Percentiles rank a stretch among this genome's conserved stretches.
Evolutionary conservation across 2,888 invertebrate species (phyloP).

Genomic region (Boloria selene): DNA sequence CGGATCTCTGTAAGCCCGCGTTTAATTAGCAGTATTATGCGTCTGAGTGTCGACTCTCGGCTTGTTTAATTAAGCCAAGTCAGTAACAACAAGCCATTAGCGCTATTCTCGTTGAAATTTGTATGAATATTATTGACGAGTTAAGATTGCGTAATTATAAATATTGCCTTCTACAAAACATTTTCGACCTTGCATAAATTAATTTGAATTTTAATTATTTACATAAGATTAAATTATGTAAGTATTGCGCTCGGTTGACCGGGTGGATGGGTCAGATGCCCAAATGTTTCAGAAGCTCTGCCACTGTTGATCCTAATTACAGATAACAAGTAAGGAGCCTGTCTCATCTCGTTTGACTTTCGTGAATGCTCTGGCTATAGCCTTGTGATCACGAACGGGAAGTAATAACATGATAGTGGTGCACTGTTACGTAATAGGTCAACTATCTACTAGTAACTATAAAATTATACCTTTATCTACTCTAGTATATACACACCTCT

Average conservation of each 20-base stretch:
- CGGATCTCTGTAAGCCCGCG: constrained; percentile 80
- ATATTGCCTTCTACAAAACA: constrained; percentile 22
- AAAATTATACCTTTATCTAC: too few relatives aligned
- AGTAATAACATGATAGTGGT: constrained; percentile 17
- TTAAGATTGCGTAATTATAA: constrained; percentile 28
- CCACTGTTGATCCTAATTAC: constrained; percentile 72
- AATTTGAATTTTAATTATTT: constrained; percentile 32
- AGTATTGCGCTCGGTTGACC: constrained; percentile 20
- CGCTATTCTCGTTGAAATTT: constrained; percentile 37
- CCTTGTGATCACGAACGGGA: constrained; percentile 19
- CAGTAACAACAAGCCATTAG: constrained; percentile 76
- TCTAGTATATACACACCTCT: too few relatives aligned
- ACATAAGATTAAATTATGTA: constrained; percentile 32
- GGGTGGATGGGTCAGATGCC: constrained; percentile 46
- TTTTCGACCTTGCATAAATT: constrained; percentile 25
- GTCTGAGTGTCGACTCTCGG: constrained; percentile 78
- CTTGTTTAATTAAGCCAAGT: constrained; percentile 81
- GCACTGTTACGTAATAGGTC: constrained; percentile 3
- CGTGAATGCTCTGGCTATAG: constrained; percentile 44
- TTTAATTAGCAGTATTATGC: constrained; percentile 81
- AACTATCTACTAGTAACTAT: not conserved
- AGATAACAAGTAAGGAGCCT: constrained; percentile 63
- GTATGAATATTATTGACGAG: constrained; percentile 51
- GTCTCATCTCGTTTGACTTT: constrained; percentile 62
- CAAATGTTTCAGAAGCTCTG: constrained; percentile 54